Percentiles rank a stretch among this genome's conserved stretches.
These are phyloP conservation scores for Nannobrachium achirus DNA, from an alignment of 2,113 vertebrate species.

Conservation along the genomic window DNA sequence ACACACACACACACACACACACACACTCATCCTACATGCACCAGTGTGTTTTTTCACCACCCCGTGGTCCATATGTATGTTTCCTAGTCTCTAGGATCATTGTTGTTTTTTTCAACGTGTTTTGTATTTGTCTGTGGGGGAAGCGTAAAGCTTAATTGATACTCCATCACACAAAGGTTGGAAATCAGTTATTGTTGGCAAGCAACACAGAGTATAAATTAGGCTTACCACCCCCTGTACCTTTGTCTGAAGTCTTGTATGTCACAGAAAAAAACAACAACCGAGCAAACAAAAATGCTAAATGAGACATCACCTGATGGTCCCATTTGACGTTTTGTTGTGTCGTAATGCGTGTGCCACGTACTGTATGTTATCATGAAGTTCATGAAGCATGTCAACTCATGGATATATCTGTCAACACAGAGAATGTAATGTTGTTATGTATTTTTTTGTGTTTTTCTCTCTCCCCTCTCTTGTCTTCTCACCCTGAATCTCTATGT, in stretches of 20 bases:
- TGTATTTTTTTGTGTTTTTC: constrained; percentile 70
- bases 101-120: constrained; percentile 56
- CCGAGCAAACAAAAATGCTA: constrained; percentile 63
- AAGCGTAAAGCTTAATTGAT: too few relatives aligned
- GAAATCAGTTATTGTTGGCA: too few relatives aligned
- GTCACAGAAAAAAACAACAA: constrained; percentile 60
- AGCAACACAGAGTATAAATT: too few relatives aligned
- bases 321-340: constrained; percentile 75
- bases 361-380: constrained; percentile 42
- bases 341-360: constrained; percentile 50
- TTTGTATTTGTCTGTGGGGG: constrained; percentile 32
- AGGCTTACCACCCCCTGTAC: neutral
- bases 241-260: constrained; percentile 26
- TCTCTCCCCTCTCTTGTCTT: constrained; percentile 40
- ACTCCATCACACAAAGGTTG: too few relatives aligned
- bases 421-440: constrained; percentile 77
- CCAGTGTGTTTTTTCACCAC: constrained; percentile 55
- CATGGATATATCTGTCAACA: constrained; percentile 75
- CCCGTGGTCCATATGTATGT: constrained; percentile 28
- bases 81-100: constrained; percentile 32
- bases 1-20: constrained; percentile 21
- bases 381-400: constrained; percentile 80
- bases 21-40: constrained; percentile 43
- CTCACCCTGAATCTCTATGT: constrained; percentile 55
- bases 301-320: constrained; percentile 60